These are phyloP conservation scores for Brachionus paranguensis DNA, from an alignment of 1,140 invertebrate species.

Conservation along the genomic window DNA sequence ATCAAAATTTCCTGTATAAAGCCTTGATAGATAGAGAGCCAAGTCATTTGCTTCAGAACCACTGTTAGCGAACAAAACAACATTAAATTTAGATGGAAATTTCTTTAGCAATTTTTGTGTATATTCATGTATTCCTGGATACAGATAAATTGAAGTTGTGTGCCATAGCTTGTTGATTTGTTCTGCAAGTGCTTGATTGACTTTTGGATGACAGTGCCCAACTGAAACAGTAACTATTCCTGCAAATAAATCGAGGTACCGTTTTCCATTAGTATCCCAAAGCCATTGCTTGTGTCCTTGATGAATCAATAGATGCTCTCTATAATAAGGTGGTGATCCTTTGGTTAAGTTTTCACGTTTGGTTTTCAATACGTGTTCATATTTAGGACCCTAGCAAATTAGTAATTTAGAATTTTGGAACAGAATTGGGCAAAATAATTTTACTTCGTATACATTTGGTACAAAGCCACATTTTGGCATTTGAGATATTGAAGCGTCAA, in stretches of 20 bases:
- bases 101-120: constrained; percentile 70
- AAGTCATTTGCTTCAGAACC: constrained; percentile 95
- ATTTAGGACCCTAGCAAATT: constrained; percentile 47
- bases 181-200: constrained; percentile 62
- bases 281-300: constrained; percentile 73
- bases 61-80: constrained; percentile 87
- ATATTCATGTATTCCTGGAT: constrained; percentile 84
- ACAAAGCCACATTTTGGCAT: not conserved
- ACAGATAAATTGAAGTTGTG: constrained; percentile 80
- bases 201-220: constrained; percentile 96
- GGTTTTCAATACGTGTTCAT: constrained; percentile 45
- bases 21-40: constrained; percentile 74
- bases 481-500: too few species aligned
- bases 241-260: constrained; percentile 88
- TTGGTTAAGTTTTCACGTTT: constrained; percentile 63
- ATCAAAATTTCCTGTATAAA: constrained; percentile 76
- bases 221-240: constrained; percentile 93
- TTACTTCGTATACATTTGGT: not conserved
- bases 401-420: constrained; percentile 1
- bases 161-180: constrained; percentile 81
- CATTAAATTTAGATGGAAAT: constrained; percentile 60
- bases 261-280: constrained; percentile 73
- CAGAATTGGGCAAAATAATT: not conserved
- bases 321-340: constrained; percentile 69
- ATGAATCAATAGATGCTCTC: constrained; percentile 72